Conservation (phyloP, 1,140 invertebrate species). For the Asbolus verrucosus region DNA sequence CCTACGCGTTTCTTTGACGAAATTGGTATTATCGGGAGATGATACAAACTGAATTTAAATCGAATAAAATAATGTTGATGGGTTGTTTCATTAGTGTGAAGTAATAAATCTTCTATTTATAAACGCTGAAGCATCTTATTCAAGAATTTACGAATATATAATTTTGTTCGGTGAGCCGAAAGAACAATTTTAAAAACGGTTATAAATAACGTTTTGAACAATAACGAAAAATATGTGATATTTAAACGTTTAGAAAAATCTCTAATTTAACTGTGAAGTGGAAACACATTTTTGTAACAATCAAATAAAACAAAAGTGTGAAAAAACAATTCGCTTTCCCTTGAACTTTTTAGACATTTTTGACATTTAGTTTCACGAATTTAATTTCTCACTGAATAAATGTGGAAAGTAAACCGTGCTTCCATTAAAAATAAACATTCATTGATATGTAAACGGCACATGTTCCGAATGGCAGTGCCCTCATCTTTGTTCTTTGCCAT, state of each 20-base stretch:
- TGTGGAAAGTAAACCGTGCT: conserved; percentile 2
- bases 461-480: conserved; percentile 18
- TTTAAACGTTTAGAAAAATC: not conserved
- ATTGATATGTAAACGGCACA: conserved; percentile 33
- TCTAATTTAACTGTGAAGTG: too few relatives aligned
- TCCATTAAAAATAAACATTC: conserved; percentile 33
- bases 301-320: not conserved
- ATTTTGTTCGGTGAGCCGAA: conserved; percentile 14
- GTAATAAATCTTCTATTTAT: conserved; percentile 24
- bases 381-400: conserved; percentile 1
- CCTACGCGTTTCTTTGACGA: too few relatives aligned
- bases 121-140: too few relatives aligned
- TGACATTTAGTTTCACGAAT: conserved; percentile 13
- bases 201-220: conserved; percentile 32
- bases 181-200: conserved; percentile 2
- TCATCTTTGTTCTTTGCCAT: conserved; percentile 12
- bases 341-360: conserved; percentile 3
- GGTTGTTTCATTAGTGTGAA: too few relatives aligned
- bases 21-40: too few relatives aligned
- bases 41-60: not conserved
- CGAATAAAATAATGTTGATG: not conserved
- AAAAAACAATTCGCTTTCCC: conserved; percentile 6
- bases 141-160: too few relatives aligned
- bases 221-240: not conserved
- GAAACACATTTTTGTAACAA: not conserved